phyloP scores from a whole-genome alignment of 1,140 invertebrate genomes.

The Leguminivora glycinivorella region DNA sequence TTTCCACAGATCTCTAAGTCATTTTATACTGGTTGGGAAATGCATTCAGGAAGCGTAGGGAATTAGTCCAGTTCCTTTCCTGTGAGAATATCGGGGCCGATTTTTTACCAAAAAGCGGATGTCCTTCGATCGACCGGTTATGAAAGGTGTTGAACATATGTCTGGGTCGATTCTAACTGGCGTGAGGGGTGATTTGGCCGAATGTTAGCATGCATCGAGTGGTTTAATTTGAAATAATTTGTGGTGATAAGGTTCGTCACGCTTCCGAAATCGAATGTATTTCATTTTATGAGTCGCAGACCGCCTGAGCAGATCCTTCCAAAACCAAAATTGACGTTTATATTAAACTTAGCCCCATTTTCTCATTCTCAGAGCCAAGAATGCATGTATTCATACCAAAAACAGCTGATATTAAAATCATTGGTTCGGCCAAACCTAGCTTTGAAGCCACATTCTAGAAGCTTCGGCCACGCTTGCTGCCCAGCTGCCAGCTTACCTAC shows the following conservation, averaged over 20 bases:
- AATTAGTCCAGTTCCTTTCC: conserved; percentile 44
- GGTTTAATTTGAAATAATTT: background rate
- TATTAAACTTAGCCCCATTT: no score
- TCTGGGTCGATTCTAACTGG: conserved; percentile 54
- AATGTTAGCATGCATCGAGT: background rate
- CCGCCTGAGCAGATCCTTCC: no score
- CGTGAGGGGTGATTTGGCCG: conserved; percentile 2
- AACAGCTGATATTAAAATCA: no score
- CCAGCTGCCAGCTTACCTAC: no score
- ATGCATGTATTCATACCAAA: no score
- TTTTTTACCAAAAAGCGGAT: conserved; percentile 77
- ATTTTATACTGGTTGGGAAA: background rate
- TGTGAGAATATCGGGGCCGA: conserved; percentile 75
- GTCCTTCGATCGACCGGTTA: conserved; percentile 77
- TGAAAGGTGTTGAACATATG: conserved; percentile 79
- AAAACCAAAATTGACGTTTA: no score
- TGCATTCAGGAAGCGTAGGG: background rate
- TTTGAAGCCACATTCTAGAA: no score
- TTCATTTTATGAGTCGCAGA: no score
- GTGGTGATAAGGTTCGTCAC: background rate
- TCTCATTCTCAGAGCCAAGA: no score
- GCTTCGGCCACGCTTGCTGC: no score
- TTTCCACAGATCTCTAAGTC: conserved; percentile 28
- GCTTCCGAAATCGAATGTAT: background rate
- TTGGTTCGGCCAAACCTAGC: no score